phyloP scores from a whole-genome alignment of 2,113 vertebrate genomes.

The Agapornis roseicollis region DNA sequence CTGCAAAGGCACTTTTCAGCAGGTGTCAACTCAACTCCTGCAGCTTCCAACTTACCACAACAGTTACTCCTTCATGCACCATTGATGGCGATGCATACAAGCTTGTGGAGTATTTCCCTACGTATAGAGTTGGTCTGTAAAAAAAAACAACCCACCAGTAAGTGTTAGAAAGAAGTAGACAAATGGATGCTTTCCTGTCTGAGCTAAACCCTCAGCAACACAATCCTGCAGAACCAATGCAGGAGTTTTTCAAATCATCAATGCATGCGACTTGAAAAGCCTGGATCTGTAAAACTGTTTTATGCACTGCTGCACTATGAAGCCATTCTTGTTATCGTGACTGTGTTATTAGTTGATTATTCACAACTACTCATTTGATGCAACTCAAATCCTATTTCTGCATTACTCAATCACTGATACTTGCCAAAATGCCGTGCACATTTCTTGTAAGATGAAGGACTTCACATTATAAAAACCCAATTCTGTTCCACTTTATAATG shows the following conservation, averaged over 20 bases:
- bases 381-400: neutral
- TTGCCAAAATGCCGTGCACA: neutral
- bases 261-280: neutral
- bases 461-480: neutral
- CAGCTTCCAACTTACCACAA: constrained; percentile 85
- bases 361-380: neutral
- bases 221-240: neutral
- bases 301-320: neutral
- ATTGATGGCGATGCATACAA: constrained; percentile 93
- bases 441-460: neutral
- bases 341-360: neutral
- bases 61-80: constrained; percentile 94
- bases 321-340: neutral
- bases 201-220: neutral
- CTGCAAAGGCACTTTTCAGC: neutral
- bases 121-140: constrained; percentile 91
- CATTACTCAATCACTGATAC: neutral
- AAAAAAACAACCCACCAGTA: neutral
- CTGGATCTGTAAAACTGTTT: neutral
- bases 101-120: constrained; percentile 94
- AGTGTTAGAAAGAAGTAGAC: neutral
- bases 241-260: neutral
- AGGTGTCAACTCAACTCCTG: neutral
- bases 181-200: neutral
- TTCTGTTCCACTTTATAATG: neutral